A percentile compares a stretch with the other conserved stretches of the same genome.
These are phyloP conservation scores for Crotalus viridis DNA, from an alignment of 2,113 vertebrate species.

Conservation along the genomic window DNA sequence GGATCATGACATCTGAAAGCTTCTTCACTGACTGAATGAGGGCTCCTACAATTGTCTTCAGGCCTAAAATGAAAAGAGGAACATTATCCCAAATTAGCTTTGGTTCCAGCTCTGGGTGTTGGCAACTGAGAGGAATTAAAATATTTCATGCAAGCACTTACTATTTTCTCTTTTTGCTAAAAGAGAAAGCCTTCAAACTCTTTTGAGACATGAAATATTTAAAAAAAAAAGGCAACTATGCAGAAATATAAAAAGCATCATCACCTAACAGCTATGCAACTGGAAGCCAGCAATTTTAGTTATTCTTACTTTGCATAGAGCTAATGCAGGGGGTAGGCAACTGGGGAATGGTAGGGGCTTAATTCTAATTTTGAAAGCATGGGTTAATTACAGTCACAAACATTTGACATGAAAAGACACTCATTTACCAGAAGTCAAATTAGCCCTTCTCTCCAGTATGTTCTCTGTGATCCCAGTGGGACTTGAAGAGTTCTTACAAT, in stretches of 20 bases:
- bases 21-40: conserved; percentile 98
- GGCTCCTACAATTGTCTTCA: conserved; percentile 95
- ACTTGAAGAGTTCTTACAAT: background rate
- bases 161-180: conserved; percentile 3
- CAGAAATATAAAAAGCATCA: conserved; percentile 31
- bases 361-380: background rate
- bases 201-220: conserved; percentile 25
- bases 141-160: conserved; percentile 54
- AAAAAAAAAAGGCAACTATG: conserved; percentile 17
- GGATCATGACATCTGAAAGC: conserved; percentile 93
- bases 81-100: conserved; percentile 8
- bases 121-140: background rate
- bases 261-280: conserved; percentile 15
- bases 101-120: conserved; percentile 24
- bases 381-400: background rate
- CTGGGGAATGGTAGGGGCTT: background rate
- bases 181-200: conserved; percentile 7
- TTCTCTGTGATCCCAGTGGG: background rate
- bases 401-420: background rate
- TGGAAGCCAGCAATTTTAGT: conserved; percentile 1
- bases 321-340: conserved; percentile 19
- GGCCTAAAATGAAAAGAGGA: conserved; percentile 68
- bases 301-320: conserved; percentile 34
- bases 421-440: background rate
- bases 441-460: background rate